Base-by-base conservation (phyloP, 1,140 invertebrate species). In the Scylla paramamosain region DNA sequence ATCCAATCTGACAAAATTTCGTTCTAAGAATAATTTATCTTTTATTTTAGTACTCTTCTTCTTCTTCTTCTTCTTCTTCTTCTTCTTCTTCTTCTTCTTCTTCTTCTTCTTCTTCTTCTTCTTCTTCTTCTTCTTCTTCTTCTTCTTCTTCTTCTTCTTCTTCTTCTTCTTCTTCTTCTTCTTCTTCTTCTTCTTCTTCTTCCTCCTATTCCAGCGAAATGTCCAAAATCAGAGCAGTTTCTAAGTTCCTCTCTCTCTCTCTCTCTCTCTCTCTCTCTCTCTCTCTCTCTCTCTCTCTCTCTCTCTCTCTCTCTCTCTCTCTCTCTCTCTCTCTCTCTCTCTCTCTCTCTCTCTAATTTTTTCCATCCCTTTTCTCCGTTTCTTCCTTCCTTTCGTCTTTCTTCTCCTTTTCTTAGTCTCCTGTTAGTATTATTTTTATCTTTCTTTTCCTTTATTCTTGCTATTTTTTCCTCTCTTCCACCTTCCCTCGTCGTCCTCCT, bases 261-360 rank as follows among this genome's bases (percentile, higher is more conserved):
- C 14, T 25, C 14, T 45, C 12, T 45, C 31, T 16, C 3, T 88
- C 16, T 45, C 32, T 45, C 16, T 8, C 25, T 88, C 32, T 31
- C 29, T 31, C 29, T 83, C 29, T 28, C 29, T 28, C 25, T 31
- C 31, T 45, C 31, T 45, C 87, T 45, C 87, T 46, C 31, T 32
- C 20, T 45, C 32, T 25, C 48, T n/a, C 87, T 45, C 12, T 45
- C 31, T 45, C 12, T 88, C 32, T 88, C 87, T 45, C 32, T 32
- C 31, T 88, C 32, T 45, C 32, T 45, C 87, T 88, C 87, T 45
- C 32, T 45, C 87, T 88, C 32, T 32, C 32, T 45, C 87, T 88
- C 87, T 16, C 32, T 32, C 87, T 45, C 87, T 32, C 32, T 32
- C 87, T 45, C 87, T 45, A 8, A 39, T 32, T 45, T 16, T 45